Evolutionary conservation across 1,140 invertebrate genomes (phyloP), one percentile per base, ranked within the genome.

Genomic region (Meloidogyne chitwoodi): DNA sequence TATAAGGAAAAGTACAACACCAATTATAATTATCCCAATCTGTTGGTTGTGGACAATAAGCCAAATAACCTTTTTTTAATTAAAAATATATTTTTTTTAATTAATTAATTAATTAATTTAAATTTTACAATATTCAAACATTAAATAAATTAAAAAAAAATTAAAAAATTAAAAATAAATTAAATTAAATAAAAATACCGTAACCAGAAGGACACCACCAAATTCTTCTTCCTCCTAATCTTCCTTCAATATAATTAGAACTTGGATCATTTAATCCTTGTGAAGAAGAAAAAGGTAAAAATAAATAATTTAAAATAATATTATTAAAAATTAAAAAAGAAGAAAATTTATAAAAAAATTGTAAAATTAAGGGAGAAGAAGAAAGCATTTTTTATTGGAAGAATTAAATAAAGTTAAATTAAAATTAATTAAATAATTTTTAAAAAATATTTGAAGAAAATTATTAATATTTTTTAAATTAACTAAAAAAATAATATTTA

Each of bases 11-110:
- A 29, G 86, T 86, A 62, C 85, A 86, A 69, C 85, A 86, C 86
- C 84, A 84, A 26, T 84, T 86, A 74, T 86, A 86, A 69, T 83
- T 86, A 64, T 86, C 85, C 86, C 86, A 86, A 69, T 86, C 85
- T 24, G 85, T 86, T 27, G 85, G 85, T 68, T 86, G 85, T 6
- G 85, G 85, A 70, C 85, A 86, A 77, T 87, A 86, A 6, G 86
- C 86, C n/a, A 86, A 75, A 64, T 86, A 86, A 14, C 83, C 83
- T 84, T 44, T 72, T 84, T 76, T 22, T 6, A 11, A 6, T 29
- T 2, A 26, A 31, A 41, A 29, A 77, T 12, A n/a, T 12, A 56
- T 26, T 71, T 62, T 62, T 4, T 29, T 22, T 34, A 77, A 8
- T 64, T 64, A 29, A 19, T 44, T 26, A 38, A 72, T n/a, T 16